Evolutionary conservation across 2,888 invertebrate genomes (phyloP).

Genomic region (Ethmia dodecea): DNA sequence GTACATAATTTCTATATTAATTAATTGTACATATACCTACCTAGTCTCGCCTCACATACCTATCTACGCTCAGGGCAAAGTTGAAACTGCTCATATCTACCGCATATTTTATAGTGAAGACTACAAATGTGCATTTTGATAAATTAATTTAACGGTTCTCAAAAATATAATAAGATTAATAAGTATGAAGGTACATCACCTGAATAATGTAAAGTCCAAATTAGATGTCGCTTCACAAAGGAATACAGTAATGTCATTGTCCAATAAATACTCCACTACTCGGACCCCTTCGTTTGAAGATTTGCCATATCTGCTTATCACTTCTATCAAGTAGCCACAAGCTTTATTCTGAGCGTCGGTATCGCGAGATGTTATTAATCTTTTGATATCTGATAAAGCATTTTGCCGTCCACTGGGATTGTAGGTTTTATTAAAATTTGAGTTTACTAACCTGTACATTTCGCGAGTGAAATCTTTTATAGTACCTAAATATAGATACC

Average conservation of each 20-base stretch:
- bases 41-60: no score
- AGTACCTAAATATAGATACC: no score
- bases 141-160: no score
- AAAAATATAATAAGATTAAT: no score
- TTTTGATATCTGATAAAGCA: conserved; percentile 60
- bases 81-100: no score
- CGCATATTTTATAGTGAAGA: no score
- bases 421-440: conserved; percentile 56
- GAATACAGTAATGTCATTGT: conserved; percentile 63
- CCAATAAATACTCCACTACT: conserved; percentile 54
- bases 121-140: no score
- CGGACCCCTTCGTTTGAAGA: conserved; percentile 43
- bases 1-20: no score
- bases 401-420: conserved; percentile 59
- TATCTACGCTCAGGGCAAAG: no score
- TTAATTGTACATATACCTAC: no score
- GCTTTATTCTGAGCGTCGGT: conserved; percentile 57
- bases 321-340: conserved; percentile 57
- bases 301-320: conserved; percentile 45
- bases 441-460: conserved; percentile 56
- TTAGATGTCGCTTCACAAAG: conserved; percentile 66
- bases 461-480: conserved; percentile 5
- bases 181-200: no score
- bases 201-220: conserved; percentile 57
- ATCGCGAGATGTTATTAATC: conserved; percentile 57